phyloP scores from a whole-genome alignment of 2,797 vertebrate genomes.

The Sebastes diploproa region DNA sequence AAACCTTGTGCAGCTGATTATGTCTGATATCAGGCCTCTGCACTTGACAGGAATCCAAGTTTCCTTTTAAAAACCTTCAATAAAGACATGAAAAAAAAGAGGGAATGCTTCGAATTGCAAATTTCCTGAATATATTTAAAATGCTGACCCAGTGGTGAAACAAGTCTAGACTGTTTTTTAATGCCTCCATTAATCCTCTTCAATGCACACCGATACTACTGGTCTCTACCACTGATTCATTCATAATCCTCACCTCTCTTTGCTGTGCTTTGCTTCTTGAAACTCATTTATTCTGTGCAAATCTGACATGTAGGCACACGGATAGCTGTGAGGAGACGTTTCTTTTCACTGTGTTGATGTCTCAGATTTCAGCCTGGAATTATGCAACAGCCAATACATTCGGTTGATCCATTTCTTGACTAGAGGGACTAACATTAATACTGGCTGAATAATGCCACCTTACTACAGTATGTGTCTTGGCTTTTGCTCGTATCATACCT shows the following conservation, averaged over 20 bases:
- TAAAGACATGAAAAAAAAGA: background rate
- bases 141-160: slow-evolving; percentile 63
- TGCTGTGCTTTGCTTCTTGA: slow-evolving; percentile 1
- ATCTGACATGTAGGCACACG: slow-evolving; percentile 36
- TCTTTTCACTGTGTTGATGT: slow-evolving; percentile 20
- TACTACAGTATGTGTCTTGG: slow-evolving; percentile 40
- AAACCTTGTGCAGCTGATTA: slow-evolving; percentile 1
- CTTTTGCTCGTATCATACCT: slow-evolving; percentile 64
- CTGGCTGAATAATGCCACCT: slow-evolving; percentile 47
- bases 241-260: slow-evolving; percentile 51
- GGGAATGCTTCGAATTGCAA: slow-evolving; percentile 22
- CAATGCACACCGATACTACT: slow-evolving; percentile 62
- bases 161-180: slow-evolving; percentile 72
- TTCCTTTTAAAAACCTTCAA: slow-evolving; percentile 11
- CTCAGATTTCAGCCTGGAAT: slow-evolving; percentile 55
- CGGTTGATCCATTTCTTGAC: slow-evolving; percentile 53
- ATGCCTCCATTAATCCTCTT: slow-evolving; percentile 63
- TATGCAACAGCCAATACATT: slow-evolving; percentile 71
- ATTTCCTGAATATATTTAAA: slow-evolving; percentile 51
- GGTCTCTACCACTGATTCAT: slow-evolving; percentile 63
- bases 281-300: slow-evolving; percentile 43
- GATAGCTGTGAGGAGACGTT: background rate
- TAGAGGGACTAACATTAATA: slow-evolving; percentile 25
- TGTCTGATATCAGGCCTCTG: slow-evolving; percentile 2
- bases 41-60: slow-evolving; percentile 22